These are phyloP conservation scores for Sinosuthora webbiana DNA, from an alignment of 2,113 vertebrate species.

Conservation along the genomic window DNA sequence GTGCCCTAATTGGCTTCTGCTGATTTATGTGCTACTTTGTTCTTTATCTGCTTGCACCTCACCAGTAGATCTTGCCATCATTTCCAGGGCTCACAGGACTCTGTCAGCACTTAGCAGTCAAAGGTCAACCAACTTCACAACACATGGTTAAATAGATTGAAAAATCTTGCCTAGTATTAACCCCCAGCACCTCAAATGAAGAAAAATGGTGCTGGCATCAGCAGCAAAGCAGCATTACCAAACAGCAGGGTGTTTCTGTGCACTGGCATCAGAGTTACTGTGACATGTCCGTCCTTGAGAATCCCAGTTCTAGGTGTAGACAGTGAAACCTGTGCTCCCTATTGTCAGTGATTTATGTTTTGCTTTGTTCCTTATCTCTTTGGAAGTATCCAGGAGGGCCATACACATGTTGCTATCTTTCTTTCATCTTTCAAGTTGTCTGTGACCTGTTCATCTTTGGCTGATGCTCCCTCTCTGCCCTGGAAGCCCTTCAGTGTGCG, in stretches of 20 bases:
- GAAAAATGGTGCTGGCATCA: not conserved
- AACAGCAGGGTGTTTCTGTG: not conserved
- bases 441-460: constrained; percentile 63
- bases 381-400: not conserved
- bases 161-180: constrained; percentile 42
- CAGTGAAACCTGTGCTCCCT: not conserved
- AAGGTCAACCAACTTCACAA: constrained; percentile 70
- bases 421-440: constrained; percentile 63
- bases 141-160: constrained; percentile 38
- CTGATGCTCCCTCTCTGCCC: constrained; percentile 9
- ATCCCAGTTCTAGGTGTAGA: not conserved
- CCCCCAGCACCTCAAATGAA: not conserved
- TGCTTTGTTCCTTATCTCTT: constrained; percentile 53
- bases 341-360: not conserved
- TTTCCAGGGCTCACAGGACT: constrained; percentile 68
- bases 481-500: constrained; percentile 49
- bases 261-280: not conserved
- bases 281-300: not conserved
- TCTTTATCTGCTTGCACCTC: constrained; percentile 79
- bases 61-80: constrained; percentile 49
- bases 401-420: constrained; percentile 5
- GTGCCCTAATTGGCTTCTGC: constrained; percentile 48
- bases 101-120: constrained; percentile 75
- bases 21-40: constrained; percentile 79
- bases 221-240: not conserved